A percentile compares a stretch with the other conserved stretches of the same genome.
Conservation (phyloP, 2,797 vertebrate genomes). For the Apodemus agrarius region DNA sequence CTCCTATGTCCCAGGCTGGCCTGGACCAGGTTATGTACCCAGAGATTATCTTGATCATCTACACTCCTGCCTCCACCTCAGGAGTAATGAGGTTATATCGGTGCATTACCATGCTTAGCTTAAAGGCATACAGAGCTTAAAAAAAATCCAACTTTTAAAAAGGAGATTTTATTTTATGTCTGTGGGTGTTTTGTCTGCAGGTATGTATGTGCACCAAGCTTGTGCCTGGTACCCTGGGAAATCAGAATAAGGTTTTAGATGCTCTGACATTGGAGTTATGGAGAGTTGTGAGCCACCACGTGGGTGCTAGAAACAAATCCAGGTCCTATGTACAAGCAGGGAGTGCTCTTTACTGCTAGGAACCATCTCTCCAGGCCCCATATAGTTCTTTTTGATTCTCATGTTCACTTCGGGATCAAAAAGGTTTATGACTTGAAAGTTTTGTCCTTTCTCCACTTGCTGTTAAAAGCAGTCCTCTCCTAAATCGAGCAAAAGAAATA, state of each 20-base stretch:
- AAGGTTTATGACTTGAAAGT: slow-evolving; percentile 26
- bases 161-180: background rate
- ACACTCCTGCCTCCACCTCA: background rate
- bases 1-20: background rate
- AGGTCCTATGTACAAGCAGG: background rate
- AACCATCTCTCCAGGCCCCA: background rate
- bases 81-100: background rate
- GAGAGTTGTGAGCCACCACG: background rate
- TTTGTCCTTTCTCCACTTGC: background rate
- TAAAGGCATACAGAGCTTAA: background rate
- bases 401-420: slow-evolving; percentile 28
- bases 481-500: slow-evolving; percentile 24
- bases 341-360: background rate
- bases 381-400: background rate
- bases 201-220: background rate
- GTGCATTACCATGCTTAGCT: background rate
- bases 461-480: slow-evolving; percentile 7
- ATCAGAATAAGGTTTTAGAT: background rate
- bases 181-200: background rate
- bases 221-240: background rate
- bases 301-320: background rate
- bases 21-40: background rate
- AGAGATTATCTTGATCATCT: background rate
- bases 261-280: background rate
- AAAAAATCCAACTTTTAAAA: background rate